Conservation (phyloP, 2,113 vertebrate genomes). For the Pyrgilauda ruficollis region DNA sequence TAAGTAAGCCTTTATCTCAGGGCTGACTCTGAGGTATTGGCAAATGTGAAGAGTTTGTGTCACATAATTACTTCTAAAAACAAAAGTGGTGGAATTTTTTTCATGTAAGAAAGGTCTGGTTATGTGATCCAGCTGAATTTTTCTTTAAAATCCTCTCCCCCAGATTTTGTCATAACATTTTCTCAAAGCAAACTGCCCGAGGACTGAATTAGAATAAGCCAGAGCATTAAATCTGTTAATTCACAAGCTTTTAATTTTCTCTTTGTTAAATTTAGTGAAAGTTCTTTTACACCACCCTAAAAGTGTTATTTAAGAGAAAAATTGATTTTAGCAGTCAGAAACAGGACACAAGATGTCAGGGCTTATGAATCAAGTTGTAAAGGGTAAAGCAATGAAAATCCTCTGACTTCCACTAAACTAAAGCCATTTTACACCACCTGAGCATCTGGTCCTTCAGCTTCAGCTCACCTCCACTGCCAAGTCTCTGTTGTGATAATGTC, state of each 20-base stretch:
- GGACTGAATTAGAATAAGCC: background rate
- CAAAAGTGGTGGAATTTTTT: background rate
- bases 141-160: background rate
- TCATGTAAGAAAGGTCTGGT: background rate
- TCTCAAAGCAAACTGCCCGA: background rate
- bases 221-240: background rate
- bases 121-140: background rate
- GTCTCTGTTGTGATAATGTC: background rate
- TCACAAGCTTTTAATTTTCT: background rate
- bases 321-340: background rate
- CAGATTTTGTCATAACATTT: background rate
- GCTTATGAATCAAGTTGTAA: background rate
- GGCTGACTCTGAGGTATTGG: background rate
- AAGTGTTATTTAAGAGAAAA: background rate
- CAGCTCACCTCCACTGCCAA: conserved; percentile 1
- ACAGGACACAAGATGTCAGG: background rate
- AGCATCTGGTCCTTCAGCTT: conserved; percentile 22
- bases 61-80: background rate
- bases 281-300: background rate
- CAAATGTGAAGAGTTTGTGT: background rate
- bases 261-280: background rate
- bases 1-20: background rate
- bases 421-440: background rate
- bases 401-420: background rate
- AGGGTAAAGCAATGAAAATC: background rate